Conservation (phyloP, 2,797 vertebrate genomes). For the Bradypodion ventrale region DNA sequence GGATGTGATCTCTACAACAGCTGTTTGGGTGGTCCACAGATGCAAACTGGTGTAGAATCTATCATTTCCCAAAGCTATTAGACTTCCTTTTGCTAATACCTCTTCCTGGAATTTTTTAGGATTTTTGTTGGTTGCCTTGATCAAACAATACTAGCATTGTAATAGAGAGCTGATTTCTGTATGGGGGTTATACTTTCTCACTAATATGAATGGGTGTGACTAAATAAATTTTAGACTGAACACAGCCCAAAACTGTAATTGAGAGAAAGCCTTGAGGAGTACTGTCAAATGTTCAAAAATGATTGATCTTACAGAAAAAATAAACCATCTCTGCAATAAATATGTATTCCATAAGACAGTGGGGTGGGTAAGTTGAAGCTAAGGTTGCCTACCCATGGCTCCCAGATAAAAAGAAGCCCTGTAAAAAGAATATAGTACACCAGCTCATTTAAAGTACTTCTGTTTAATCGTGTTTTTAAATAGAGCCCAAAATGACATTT, state of each 20-base stretch:
- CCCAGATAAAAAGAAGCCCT: neutral
- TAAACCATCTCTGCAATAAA: neutral
- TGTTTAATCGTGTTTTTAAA: neutral
- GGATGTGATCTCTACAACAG: constrained; percentile 16
- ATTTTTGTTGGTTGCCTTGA: constrained; percentile 21
- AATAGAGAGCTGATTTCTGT: neutral
- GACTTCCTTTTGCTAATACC: neutral
- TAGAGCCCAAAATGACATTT: constrained; percentile 1
- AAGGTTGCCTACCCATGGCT: neutral
- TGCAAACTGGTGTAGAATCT: neutral
- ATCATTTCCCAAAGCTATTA: neutral
- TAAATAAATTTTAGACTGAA: neutral
- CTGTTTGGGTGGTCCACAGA: constrained; percentile 1
- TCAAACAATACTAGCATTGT: constrained; percentile 10
- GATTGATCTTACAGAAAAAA: neutral
- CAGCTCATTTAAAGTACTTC: neutral
- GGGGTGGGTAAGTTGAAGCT: neutral
- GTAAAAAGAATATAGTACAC: neutral
- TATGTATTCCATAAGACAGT: neutral
- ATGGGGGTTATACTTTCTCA: neutral
- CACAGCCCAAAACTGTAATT: neutral
- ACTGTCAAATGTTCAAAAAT: neutral
- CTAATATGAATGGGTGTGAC: neutral
- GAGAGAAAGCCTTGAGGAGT: fast-evolving
- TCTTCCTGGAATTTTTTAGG: neutral